Conservation (phyloP, 2,797 vertebrate genomes). For the Taeniopygia guttata region DNA sequence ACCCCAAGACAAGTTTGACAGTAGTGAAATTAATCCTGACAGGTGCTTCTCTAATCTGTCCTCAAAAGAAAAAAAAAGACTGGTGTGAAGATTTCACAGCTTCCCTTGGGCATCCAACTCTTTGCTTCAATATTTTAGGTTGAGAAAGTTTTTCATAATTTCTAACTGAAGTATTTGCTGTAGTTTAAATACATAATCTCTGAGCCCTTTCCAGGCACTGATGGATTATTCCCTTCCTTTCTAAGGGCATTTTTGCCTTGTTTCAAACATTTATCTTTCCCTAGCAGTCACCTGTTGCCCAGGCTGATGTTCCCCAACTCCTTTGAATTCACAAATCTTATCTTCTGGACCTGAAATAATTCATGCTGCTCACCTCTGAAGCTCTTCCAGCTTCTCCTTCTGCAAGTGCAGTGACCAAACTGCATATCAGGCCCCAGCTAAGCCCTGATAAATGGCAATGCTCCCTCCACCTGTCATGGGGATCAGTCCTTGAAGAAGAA, state of each 20-base stretch:
- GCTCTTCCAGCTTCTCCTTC: not conserved
- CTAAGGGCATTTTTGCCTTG: not conserved
- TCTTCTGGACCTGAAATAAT: not conserved
- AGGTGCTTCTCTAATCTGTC: not conserved
- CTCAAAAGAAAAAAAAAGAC: not conserved
- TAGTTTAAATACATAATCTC: not conserved
- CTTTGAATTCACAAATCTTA: not conserved
- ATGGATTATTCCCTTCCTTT: not conserved
- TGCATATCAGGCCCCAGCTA: not conserved
- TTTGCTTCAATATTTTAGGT: not conserved
- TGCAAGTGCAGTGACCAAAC: not conserved
- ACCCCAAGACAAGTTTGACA: not conserved
- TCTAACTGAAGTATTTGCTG: not conserved
- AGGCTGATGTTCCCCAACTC: not conserved
- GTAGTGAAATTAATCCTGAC: not conserved
- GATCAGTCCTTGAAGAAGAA: not conserved
- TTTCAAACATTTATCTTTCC: not conserved
- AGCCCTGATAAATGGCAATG: not conserved
- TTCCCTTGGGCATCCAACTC: not conserved
- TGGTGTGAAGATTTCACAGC: not conserved
- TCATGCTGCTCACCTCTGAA: not conserved
- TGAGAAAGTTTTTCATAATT: not conserved
- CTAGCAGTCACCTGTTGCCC: not conserved
- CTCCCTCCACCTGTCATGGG: not conserved
- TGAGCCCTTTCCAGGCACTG: not conserved